Evolutionary conservation across 2,888 invertebrate genomes (phyloP), one percentile per base, ranked within the genome.

Genomic region (Prionchulus punctatus): DNA sequence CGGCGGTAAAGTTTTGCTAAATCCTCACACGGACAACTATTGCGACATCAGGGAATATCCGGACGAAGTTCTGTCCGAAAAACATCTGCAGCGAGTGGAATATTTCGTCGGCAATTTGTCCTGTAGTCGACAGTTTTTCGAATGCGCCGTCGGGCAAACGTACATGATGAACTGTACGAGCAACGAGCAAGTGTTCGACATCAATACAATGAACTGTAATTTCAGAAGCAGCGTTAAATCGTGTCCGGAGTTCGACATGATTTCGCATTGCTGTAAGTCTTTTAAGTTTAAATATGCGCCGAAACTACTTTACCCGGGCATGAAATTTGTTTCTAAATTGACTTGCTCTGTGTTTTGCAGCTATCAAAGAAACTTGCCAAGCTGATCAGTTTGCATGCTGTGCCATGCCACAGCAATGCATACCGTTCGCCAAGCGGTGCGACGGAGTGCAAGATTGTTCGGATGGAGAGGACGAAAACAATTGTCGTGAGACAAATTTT

Each of bases 201-300:
- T 61, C 23, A 59, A 60, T 15, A 68, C 66, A 0, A 60, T 60
- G 30, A 66, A 63, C 47, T 68, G 68, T 59, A 68, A 68, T 49
- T 65, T 63, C 59, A 60, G 60, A 49, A 62, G 63, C 48, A 64
- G 65, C 23, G 63, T 67, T 2, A 62, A 62, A 51, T 58, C 63
- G 47, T 68, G 68, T 57, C 67, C 67, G 7, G 67, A 68, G 48
- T 68, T 67, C 59, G 67, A 68, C 58, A 66, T 66, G 54, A 63
- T 68, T 43, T 60, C 65, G 57, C 66, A 67, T 56, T 68, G 68
- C 63, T 63, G 67, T 67, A 42, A 61, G 67, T 4, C 2, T 26
- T 2, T 49, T 27, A 36, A 12, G 36, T 36, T 36, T 12, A 12
- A 36, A 12, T 7, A 18, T 12, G 36, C 7, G 36, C 36, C 36